Evolutionary conservation across 1,140 invertebrate species (phyloP).

Genomic region (Oncopeltus fasciatus): DNA sequence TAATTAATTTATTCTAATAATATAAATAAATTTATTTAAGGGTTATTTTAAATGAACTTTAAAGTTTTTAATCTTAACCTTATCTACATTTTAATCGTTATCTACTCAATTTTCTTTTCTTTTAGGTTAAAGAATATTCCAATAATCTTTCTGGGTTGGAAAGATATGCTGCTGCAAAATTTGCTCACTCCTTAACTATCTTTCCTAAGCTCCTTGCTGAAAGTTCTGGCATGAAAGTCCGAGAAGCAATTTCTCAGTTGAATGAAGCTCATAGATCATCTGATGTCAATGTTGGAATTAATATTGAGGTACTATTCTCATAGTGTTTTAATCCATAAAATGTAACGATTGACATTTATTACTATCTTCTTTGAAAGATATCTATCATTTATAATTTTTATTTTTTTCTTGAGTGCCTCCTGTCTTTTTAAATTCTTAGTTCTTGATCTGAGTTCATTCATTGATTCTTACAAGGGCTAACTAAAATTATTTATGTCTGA

Average conservation of each 20-base stretch:
- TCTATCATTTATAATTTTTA: no score
- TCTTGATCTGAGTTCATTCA: no score
- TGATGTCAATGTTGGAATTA: conserved; percentile 67
- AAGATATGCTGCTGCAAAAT: conserved; percentile 93
- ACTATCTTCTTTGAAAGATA: not conserved
- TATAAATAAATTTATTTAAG: not conserved
- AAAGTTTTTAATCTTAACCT: no score
- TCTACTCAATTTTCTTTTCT: no score
- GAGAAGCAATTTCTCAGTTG: conserved; percentile 77
- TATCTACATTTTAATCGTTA: no score
- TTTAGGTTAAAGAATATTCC: conserved; percentile 80
- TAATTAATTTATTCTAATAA: not conserved
- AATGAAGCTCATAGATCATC: conserved; percentile 84
- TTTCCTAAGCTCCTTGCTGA: conserved; percentile 88
- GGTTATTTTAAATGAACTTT: no score
- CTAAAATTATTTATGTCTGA: no score
- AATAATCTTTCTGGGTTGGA: conserved; percentile 87
- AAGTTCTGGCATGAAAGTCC: conserved; percentile 80
- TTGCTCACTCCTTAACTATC: conserved; percentile 76
- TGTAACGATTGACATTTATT: no score
- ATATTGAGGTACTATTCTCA: conserved; percentile 62
- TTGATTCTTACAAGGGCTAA: no score
- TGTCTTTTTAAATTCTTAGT: no score
- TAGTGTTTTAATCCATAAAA: no score
- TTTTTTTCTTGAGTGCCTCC: no score